These are phyloP conservation scores for Drosophila aff. DNA, from an alignment of 1,140 invertebrate species.

Conservation along the genomic window DNA sequence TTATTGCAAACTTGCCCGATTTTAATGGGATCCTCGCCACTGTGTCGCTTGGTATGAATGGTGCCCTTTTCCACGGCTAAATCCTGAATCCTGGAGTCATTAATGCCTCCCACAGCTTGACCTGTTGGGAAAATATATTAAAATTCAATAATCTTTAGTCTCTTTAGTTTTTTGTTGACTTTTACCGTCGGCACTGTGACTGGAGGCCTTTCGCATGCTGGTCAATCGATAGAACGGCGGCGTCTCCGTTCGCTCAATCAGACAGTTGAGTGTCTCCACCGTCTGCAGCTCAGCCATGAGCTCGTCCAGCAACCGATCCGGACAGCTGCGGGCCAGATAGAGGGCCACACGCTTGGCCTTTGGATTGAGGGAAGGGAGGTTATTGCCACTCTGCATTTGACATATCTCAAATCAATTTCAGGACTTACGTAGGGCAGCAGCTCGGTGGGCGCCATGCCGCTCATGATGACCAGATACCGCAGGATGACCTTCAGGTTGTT, in stretches of 20 bases:
- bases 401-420: background rate
- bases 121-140: constrained; percentile 45
- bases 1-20: constrained; percentile 85
- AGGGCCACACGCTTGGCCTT: constrained; percentile 96
- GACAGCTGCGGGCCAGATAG: constrained; percentile 95
- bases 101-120: constrained; percentile 82
- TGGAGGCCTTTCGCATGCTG: constrained; percentile 95
- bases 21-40: constrained; percentile 94
- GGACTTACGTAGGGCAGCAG: constrained; percentile 93
- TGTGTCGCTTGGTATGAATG: constrained; percentile 98
- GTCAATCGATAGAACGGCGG: constrained; percentile 98
- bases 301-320: constrained; percentile 96
- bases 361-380: constrained; percentile 78
- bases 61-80: constrained; percentile 94
- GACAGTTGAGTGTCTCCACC: constrained; percentile 96
- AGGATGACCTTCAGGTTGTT: constrained; percentile 99
- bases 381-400: background rate
- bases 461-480: constrained; percentile 98
- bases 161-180: constrained; percentile 28
- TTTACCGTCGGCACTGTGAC: constrained; percentile 91
- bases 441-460: constrained; percentile 97
- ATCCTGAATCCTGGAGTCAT: constrained; percentile 86
- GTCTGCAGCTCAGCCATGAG: constrained; percentile 98
- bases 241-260: constrained; percentile 98
- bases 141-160: background rate